A percentile compares a stretch with the other conserved stretches of the same genome.
phyloP scores from a whole-genome alignment of 2,113 vertebrate genomes.

The Peucedramus taeniatus region DNA sequence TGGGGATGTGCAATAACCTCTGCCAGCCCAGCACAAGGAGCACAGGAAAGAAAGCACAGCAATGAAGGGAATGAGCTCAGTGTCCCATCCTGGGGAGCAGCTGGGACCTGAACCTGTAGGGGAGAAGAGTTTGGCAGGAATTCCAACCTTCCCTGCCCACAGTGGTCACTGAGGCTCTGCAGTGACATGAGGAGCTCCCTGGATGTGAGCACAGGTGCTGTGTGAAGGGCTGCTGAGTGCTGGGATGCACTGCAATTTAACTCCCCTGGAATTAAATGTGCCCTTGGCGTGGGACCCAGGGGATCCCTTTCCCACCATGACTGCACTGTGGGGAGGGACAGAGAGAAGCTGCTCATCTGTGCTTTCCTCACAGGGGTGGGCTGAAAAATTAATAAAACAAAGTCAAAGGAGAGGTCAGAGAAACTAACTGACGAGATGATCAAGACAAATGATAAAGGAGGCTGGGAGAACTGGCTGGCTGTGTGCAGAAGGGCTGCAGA shows the following conservation, averaged over 20 bases:
- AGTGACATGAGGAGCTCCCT: not conserved
- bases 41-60: not conserved
- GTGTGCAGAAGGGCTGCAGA: not conserved
- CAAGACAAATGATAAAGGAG: not conserved
- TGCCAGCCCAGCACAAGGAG: not conserved
- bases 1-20: not conserved
- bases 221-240: not conserved
- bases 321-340: not conserved
- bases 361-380: not conserved
- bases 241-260: rapidly evolving
- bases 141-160: rapidly evolving
- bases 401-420: not conserved
- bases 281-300: rapidly evolving
- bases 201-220: not conserved
- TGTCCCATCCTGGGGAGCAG: not conserved
- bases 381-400: not conserved
- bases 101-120: rapidly evolving
- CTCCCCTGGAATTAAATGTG: no score
- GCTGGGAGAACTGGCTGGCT: not conserved
- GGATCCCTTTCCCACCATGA: not conserved
- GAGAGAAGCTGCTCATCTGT: not conserved
- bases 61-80: not conserved
- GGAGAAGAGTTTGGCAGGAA: not conserved
- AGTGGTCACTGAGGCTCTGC: not conserved
- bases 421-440: not conserved